Evolutionary conservation across 2,888 invertebrate genomes (phyloP).

Genomic region (Clepsis dumicolana): DNA sequence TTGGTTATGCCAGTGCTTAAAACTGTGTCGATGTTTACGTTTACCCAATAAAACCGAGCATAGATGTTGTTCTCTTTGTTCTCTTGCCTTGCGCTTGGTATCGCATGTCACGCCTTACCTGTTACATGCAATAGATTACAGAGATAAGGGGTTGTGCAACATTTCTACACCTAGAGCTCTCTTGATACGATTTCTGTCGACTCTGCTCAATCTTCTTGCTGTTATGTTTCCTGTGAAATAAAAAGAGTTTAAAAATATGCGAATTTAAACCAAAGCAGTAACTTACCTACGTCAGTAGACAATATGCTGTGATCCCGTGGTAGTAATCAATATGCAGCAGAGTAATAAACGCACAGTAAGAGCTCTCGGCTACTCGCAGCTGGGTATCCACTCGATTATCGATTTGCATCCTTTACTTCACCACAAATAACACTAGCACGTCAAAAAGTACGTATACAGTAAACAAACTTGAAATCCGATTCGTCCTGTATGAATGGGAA

Average conservation of each 20-base stretch:
- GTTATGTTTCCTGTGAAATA: conserved; percentile 20
- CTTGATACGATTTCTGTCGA: conserved; percentile 19
- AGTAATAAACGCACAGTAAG: conserved; percentile 71
- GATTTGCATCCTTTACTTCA: conserved; percentile 78
- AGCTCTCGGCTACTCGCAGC: conserved; percentile 66
- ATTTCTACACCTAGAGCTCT: conserved; percentile 19
- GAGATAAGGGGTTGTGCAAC: conserved; percentile 42
- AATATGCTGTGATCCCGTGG: conserved; percentile 67
- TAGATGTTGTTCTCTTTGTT: conserved; percentile 27
- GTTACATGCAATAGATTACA: conserved; percentile 41
- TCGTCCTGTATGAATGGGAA: conserved; percentile 71
- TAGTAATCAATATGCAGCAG: conserved; percentile 83
- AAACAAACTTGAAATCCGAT: conserved; percentile 71
- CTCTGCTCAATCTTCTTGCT: conserved; percentile 9
- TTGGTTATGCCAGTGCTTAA: neutral
- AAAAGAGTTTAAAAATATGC: neutral
- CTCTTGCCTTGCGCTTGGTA: conserved; percentile 30
- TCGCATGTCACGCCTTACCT: conserved; percentile 38
- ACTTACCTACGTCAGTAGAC: conserved; percentile 73
- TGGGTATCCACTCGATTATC: conserved; percentile 75
- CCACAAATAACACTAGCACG: conserved; percentile 73
- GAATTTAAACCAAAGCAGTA: conserved; percentile 43
- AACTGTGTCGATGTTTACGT: conserved; percentile 14
- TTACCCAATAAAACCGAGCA: conserved; percentile 23
- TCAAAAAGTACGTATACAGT: conserved; percentile 62